Evolutionary conservation across 1,140 invertebrate species (phyloP).

Genomic region (Patella vulgata): DNA sequence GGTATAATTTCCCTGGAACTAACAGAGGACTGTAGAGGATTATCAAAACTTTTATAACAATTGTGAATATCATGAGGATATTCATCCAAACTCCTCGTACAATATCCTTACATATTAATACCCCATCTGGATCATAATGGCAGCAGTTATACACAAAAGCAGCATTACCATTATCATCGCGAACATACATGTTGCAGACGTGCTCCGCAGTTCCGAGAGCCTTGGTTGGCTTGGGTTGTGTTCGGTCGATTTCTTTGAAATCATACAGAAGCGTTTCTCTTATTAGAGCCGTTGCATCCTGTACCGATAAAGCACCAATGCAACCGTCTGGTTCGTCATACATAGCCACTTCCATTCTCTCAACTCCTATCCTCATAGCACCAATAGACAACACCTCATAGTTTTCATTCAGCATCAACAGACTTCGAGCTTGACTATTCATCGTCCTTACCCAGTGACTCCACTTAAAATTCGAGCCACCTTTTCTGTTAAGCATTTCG

Average conservation of each 20-base stretch:
- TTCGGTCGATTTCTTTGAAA: no score
- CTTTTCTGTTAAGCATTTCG: no score
- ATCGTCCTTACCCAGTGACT: no score
- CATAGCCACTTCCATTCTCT: conserved; percentile 13
- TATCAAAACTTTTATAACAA: conserved; percentile 37
- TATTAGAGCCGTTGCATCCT: conserved; percentile 13
- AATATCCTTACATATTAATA: conserved; percentile 30
- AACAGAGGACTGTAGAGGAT: conserved; percentile 44
- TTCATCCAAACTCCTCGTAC: conserved; percentile 37
- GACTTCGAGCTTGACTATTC: conserved; percentile 30
- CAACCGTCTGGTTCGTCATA: conserved; percentile 16
- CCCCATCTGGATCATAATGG: conserved; percentile 21
- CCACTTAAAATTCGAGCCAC: no score
- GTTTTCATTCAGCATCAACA: conserved; percentile 44
- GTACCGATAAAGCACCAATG: conserved; percentile 14
- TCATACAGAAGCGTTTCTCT: conserved; percentile 37
- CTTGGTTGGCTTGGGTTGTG: neutral
- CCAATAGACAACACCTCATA: conserved; percentile 41
- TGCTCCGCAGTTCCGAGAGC: no score
- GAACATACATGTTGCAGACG: conserved; percentile 44
- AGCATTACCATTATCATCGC: conserved; percentile 26
- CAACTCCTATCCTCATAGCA: conserved; percentile 13
- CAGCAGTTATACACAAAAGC: conserved; percentile 46
- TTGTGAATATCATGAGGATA: conserved; percentile 32
- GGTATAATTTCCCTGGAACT: conserved; percentile 36